phyloP scores from a whole-genome alignment of 2,888 invertebrate genomes.

The Smittia aterrima region DNA sequence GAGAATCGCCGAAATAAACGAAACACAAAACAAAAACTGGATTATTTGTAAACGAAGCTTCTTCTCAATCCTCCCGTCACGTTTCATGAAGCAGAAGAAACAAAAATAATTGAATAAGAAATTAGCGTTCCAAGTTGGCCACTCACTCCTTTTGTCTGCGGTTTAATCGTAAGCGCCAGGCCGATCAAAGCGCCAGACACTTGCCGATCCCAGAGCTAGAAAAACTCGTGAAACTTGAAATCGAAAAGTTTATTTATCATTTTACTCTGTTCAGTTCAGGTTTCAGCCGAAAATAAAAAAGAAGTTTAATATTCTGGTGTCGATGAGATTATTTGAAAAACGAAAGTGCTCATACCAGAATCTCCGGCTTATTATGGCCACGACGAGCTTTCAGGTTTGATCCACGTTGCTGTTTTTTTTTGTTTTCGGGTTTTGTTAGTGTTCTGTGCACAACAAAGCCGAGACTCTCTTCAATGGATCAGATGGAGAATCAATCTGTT shows the following conservation, averaged over 20 bases:
- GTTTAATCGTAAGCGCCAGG: not conserved
- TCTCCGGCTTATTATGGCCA: constrained; percentile 22
- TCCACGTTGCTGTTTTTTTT: constrained; percentile 4
- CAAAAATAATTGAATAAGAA: constrained; percentile 1
- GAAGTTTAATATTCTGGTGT: not conserved
- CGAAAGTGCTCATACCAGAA: constrained; percentile 36
- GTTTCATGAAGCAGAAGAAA: not conserved
- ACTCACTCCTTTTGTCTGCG: not conserved
- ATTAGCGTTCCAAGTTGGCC: not conserved
- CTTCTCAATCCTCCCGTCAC: not conserved
- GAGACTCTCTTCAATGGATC: not conserved
- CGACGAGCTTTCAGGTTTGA: not conserved
- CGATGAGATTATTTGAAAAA: not conserved
- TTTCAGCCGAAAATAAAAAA: not conserved
- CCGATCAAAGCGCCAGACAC: constrained; percentile 4
- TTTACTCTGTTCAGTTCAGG: not conserved
- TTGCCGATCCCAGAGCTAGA: constrained; percentile 11
- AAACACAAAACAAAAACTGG: constrained; percentile 4
- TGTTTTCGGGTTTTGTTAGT: not conserved
- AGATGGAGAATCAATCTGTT: constrained; percentile 32
- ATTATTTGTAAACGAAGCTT: constrained; percentile 6
- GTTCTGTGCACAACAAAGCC: not conserved
- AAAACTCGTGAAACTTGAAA: constrained; percentile 38
- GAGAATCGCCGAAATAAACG: no score
- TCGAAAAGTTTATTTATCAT: not conserved